Evolutionary conservation across 2,888 invertebrate genomes (phyloP).

Genomic region (Bimastos eiseni): DNA sequence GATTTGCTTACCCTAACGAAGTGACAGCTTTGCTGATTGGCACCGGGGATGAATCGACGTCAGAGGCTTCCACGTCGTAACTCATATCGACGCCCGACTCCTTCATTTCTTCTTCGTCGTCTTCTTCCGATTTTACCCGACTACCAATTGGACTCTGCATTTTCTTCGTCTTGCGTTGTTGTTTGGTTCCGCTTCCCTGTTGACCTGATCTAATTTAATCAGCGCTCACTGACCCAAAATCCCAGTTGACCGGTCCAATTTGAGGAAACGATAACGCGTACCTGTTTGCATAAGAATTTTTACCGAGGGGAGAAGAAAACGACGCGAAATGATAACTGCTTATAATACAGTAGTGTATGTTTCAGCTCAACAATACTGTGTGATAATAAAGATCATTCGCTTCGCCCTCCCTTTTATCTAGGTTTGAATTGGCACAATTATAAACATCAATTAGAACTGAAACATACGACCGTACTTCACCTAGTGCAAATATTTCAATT

Average conservation of each 20-base stretch:
- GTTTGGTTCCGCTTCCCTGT: constrained; percentile 6
- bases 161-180: constrained; percentile 13
- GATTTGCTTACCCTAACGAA: background rate
- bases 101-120: background rate
- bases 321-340: background rate
- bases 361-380: no score
- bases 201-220: background rate
- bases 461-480: background rate
- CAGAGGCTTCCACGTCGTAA: background rate
- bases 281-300: background rate
- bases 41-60: background rate
- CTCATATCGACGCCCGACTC: background rate
- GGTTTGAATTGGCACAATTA: no score
- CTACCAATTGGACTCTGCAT: constrained; percentile 5
- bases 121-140: background rate
- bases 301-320: background rate
- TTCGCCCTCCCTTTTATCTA: no score
- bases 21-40: background rate
- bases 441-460: no score
- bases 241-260: background rate
- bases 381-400: no score
- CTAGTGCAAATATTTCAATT: background rate
- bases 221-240: background rate
- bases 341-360: no score
- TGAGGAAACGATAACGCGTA: background rate